These are phyloP conservation scores for Erpornis zantholeuca DNA, from an alignment of 2,113 vertebrate genomes.

Conservation along the genomic window DNA sequence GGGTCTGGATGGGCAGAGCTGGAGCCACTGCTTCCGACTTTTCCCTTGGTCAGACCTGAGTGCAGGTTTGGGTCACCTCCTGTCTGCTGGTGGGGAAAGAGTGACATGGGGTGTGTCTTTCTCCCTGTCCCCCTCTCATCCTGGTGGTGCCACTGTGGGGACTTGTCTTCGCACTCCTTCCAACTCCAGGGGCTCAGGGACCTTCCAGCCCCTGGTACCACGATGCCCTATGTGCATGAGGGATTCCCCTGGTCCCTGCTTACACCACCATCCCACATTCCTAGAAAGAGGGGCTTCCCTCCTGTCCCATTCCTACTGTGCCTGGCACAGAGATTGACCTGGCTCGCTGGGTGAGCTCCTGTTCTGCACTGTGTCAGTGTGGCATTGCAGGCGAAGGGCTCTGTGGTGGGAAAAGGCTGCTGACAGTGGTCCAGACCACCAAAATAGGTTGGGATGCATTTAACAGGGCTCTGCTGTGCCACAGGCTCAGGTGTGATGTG, in stretches of 20 bases:
- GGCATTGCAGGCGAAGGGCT: not conserved
- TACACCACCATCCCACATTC: rapidly evolving
- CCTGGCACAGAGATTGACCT: not conserved
- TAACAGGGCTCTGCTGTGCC: not conserved
- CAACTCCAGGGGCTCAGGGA: not conserved
- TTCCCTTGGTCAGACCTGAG: not conserved
- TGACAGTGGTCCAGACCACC: not conserved
- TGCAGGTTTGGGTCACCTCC: not conserved
- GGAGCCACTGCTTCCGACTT: not conserved
- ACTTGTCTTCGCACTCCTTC: not conserved
- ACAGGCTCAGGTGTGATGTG: not conserved
- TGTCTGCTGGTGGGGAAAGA: not conserved
- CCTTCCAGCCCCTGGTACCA: not conserved
- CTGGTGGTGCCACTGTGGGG: not conserved
- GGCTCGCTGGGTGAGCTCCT: rapidly evolving
- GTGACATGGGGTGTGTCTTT: not conserved
- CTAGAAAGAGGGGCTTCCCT: not conserved
- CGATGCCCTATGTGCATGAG: rapidly evolving
- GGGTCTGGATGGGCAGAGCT: not conserved
- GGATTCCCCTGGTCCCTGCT: not conserved
- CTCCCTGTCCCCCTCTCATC: not conserved
- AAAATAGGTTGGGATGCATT: not conserved
- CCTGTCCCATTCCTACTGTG: not conserved
- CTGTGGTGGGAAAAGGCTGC: not conserved
- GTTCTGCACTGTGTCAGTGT: rapidly evolving